A percentile compares a stretch with the other conserved stretches of the same genome.
These are phyloP conservation scores for Ranitomeya imitator DNA, from an alignment of 2,113 vertebrate genomes.

Conservation along the genomic window DNA sequence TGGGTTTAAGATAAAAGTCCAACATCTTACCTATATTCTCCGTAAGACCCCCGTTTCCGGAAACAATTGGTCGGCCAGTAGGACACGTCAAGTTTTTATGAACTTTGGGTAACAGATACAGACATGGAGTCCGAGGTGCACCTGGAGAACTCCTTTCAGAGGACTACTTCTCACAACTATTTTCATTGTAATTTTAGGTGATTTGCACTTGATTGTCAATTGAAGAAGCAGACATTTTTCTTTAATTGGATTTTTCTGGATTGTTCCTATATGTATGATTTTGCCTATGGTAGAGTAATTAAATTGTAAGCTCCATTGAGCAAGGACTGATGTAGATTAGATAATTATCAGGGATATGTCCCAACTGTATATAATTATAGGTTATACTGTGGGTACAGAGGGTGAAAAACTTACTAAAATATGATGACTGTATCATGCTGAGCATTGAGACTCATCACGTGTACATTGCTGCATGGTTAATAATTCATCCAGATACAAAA, in stretches of 20 bases:
- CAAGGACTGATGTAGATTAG: not conserved
- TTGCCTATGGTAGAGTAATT: not conserved
- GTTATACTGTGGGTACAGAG: not conserved
- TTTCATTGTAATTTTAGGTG: not conserved
- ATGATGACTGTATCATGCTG: not conserved
- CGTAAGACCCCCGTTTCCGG: too few species aligned
- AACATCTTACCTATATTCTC: too few species aligned
- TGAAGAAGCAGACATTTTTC: not conserved
- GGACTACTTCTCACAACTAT: not conserved
- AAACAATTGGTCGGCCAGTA: too few species aligned
- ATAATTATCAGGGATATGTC: not conserved
- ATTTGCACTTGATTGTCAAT: not conserved
- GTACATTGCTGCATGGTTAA: slow-evolving; percentile 17
- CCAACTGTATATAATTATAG: not conserved
- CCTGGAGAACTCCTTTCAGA: too few species aligned
- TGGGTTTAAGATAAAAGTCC: too few species aligned
- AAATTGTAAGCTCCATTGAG: not conserved
- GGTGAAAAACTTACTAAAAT: not conserved
- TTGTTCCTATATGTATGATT: not conserved
- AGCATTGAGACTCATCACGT: not conserved
- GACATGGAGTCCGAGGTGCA: too few species aligned
- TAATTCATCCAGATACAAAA: slow-evolving; percentile 51
- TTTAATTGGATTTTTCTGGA: not conserved
- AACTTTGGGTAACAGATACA: too few species aligned
- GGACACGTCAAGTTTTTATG: too few species aligned